Conservation (phyloP, 2,113 vertebrate genomes). For the Morone saxatilis region DNA sequence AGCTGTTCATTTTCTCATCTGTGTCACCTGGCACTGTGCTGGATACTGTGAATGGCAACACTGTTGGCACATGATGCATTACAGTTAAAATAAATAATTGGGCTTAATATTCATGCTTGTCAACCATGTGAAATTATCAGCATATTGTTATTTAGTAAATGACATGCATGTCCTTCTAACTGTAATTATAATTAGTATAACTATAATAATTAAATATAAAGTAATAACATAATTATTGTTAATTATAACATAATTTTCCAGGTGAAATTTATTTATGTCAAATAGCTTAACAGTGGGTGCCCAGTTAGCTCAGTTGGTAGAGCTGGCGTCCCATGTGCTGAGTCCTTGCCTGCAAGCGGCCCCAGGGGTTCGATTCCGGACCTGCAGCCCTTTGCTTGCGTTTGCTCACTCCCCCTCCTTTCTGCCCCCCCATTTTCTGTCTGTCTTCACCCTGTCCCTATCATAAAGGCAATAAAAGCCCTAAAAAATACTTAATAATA, state of each 20-base stretch:
- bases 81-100: constrained; percentile 30
- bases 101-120: constrained; percentile 39
- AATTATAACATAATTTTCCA: constrained; percentile 20
- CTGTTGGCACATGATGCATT: constrained; percentile 40
- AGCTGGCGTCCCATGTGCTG: too few relatives aligned
- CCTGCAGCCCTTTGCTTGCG: too few relatives aligned
- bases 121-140: constrained; percentile 19
- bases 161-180: constrained; percentile 28
- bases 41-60: constrained; percentile 2
- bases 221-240: constrained; percentile 5
- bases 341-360: too few relatives aligned
- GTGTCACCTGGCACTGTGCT: constrained; percentile 33
- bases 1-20: constrained; percentile 18
- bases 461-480: too few relatives aligned
- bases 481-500: too few relatives aligned
- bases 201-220: constrained; percentile 20
- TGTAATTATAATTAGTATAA: constrained; percentile 12
- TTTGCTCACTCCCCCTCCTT: too few relatives aligned
- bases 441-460: too few relatives aligned
- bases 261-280: not conserved
- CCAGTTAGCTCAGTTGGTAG: too few relatives aligned
- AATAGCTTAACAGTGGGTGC: not conserved
- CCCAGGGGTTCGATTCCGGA: too few relatives aligned
- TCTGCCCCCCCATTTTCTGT: too few relatives aligned
- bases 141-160: constrained; percentile 31